These are phyloP conservation scores for Eulemur coronatus DNA, from an alignment of 2,797 vertebrate species.

Conservation along the genomic window DNA sequence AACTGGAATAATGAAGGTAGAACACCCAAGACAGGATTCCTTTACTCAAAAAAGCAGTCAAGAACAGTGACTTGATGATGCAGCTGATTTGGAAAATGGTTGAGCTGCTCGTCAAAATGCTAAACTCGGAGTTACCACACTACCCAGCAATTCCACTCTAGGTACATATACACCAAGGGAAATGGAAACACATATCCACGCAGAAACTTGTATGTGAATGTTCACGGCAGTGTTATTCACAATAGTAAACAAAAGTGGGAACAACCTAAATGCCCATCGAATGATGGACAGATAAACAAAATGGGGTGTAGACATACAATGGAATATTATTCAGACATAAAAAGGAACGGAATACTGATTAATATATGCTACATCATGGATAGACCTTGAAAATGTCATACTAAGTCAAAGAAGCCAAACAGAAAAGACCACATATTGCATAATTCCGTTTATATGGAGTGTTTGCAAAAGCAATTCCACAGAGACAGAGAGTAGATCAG, in stretches of 20 bases:
- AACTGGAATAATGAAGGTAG: background rate
- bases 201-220: background rate
- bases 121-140: accelerated
- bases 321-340: background rate
- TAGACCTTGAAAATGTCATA: background rate
- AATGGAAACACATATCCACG: accelerated
- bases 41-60: background rate
- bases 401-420: background rate
- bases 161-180: background rate
- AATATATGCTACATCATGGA: accelerated
- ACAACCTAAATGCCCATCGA: background rate
- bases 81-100: background rate
- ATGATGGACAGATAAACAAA: background rate
- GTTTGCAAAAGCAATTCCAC: background rate
- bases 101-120: background rate
- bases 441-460: background rate
- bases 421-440: accelerated
- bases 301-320: accelerated
- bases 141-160: background rate
- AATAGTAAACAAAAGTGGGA: background rate
- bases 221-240: background rate
- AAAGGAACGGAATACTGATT: background rate
- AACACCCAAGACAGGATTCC: background rate
- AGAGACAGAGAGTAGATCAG: too few relatives aligned
- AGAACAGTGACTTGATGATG: background rate